A percentile compares a stretch with the other conserved stretches of the same genome.
phyloP scores from a whole-genome alignment of 1,140 invertebrate species.

The Vanessa tameamea region DNA sequence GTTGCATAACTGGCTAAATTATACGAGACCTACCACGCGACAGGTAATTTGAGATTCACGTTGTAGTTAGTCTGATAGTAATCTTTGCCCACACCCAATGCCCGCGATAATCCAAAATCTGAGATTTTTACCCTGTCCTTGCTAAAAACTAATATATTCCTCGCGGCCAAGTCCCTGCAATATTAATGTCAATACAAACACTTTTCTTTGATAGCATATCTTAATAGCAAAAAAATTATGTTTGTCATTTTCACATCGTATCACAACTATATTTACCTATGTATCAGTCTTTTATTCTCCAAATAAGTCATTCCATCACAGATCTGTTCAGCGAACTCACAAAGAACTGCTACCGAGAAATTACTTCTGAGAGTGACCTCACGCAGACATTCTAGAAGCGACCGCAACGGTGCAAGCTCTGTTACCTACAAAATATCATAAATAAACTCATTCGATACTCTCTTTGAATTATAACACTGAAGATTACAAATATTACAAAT shows the following conservation, averaged over 20 bases:
- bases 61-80: slow-evolving; percentile 99
- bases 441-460: no score
- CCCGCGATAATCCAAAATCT: slow-evolving; percentile 97
- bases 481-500: no score
- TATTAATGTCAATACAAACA: neutral
- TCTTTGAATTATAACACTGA: no score
- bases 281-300: slow-evolving; percentile 96
- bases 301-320: slow-evolving; percentile 98
- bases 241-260: neutral
- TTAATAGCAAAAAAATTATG: neutral
- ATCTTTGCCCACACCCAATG: slow-evolving; percentile 98
- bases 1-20: neutral
- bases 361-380: slow-evolving; percentile 92
- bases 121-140: slow-evolving; percentile 99
- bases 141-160: slow-evolving; percentile 97
- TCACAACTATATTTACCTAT: slow-evolving; percentile 81
- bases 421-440: slow-evolving; percentile 85
- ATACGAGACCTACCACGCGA: slow-evolving; percentile 91
- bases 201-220: neutral
- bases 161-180: slow-evolving; percentile 93
- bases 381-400: slow-evolving; percentile 96
- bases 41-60: slow-evolving; percentile 97
- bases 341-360: slow-evolving; percentile 93
- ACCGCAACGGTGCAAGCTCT: slow-evolving; percentile 96
- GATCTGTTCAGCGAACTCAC: slow-evolving; percentile 96